phyloP scores from a whole-genome alignment of 1,140 invertebrate species.

The Pseudomyrmex pallidus region DNA sequence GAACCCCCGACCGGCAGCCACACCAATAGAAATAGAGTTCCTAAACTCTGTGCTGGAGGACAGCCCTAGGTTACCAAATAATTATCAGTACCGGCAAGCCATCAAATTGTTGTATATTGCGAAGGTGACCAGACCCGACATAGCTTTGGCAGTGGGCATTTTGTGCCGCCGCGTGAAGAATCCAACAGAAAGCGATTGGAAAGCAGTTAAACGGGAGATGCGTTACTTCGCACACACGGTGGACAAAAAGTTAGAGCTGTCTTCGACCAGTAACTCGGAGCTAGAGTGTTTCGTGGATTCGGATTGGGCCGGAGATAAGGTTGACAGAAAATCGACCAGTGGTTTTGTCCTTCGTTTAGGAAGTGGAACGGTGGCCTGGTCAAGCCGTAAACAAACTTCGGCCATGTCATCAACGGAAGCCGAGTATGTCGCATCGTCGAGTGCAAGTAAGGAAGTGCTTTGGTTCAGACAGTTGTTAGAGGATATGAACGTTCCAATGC shows the following conservation, averaged over 20 bases:
- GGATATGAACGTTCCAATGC: background rate
- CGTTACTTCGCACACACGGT: conserved; percentile 25
- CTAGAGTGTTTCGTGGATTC: conserved; percentile 36
- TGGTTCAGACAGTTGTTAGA: background rate
- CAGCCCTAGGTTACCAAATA: background rate
- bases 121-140: conserved; percentile 27
- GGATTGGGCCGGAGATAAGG: conserved; percentile 30
- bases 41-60: background rate
- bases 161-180: background rate
- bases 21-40: conserved; percentile 54
- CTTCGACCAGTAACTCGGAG: background rate
- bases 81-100: conserved; percentile 6
- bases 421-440: conserved; percentile 5
- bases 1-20: conserved; percentile 30
- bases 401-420: background rate
- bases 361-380: conserved; percentile 10
- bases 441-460: background rate
- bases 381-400: background rate
- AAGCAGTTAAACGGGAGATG: conserved; percentile 55
- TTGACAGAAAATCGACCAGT: conserved; percentile 35
- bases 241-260: background rate
- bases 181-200: conserved; percentile 48
- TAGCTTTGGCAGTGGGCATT: background rate
- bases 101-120: conserved; percentile 46
- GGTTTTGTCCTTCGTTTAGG: conserved; percentile 25